Base-by-base conservation (phyloP, 2,888 invertebrate species). In the Pterobdella sp. region DNA sequence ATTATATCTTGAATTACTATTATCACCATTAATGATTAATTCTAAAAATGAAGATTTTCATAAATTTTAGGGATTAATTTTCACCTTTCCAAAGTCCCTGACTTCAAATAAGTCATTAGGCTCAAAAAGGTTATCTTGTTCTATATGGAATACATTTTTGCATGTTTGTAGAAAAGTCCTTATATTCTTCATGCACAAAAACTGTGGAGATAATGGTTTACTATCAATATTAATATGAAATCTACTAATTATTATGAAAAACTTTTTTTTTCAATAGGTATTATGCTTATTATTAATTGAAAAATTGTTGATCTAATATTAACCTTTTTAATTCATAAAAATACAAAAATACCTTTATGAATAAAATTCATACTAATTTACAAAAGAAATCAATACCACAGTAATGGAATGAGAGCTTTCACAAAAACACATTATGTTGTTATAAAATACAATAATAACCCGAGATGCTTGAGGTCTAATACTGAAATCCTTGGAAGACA, bases 381-480 rank as follows among this genome's bases (percentile, higher is more conserved):
- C 22, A 49, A 18, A 18, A 70, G 72, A 71, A 36, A 29, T 64
- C 10, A 14, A 64, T 14, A 14, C 10, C 10, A 64, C 65, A 18
- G 29, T 22, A 14, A 26, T 14, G 65, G 26, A 18, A 14, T 18
- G 26, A 29, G 65, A 18, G 14, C 14, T 29, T 22, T 29, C 10
- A 29, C 10, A 29, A 18, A 64, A 26, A 64, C 10, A 64, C 10
- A 49, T 49, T n/a, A n/a, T n/a, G n/a, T n/a, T n/a, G n/a, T n/a
- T n/a, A n/a, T n/a, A n/a, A n/a, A n/a, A n/a, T n/a, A 42, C 22
- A 14, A 42, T 42, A 14, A 42, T 42, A 10, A 93, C 94, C 89
- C 93, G 95, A 77, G 96, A 95, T 90, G 94, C 91, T 85, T 95
- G 94, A 64, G 95, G 95, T 81, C 94, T 90, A 79, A 92, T 90